phyloP scores from a whole-genome alignment of 2,113 vertebrate species.

The Saguinus midas region DNA sequence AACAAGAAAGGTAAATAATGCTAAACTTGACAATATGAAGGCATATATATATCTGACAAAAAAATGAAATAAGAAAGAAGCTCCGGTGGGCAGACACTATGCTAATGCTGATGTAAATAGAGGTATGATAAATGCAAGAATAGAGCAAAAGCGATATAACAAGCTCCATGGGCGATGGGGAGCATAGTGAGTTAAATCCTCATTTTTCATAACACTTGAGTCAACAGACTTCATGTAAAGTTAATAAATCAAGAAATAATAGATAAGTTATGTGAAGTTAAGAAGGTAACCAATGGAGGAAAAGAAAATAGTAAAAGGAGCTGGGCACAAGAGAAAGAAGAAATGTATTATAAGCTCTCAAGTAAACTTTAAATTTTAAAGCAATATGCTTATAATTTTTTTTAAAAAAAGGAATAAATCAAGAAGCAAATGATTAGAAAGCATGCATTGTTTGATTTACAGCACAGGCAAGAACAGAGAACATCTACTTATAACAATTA shows the following conservation, averaged over 20 bases:
- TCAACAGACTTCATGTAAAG: conserved; percentile 9
- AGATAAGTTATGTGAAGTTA: conserved; percentile 10
- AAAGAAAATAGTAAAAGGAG: conserved; percentile 14
- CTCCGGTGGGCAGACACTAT: not conserved
- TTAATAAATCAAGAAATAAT: conserved; percentile 53
- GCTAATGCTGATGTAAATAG: not conserved
- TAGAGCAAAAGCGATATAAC: not conserved
- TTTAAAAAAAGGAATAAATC: conserved; percentile 10
- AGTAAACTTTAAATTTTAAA: conserved; percentile 33
- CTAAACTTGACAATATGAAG: not conserved
- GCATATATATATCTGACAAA: not conserved
- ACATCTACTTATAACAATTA: conserved; percentile 41
- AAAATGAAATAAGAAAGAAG: conserved; percentile 18
- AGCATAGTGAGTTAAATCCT: conserved; percentile 26
- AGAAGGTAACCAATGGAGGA: not conserved
- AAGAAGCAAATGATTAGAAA: conserved; percentile 18
- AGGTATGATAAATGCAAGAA: not conserved
- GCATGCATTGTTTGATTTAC: conserved; percentile 46
- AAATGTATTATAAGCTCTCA: not conserved
- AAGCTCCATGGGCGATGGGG: not conserved
- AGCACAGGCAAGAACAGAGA: conserved; percentile 4
- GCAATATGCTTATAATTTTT: not conserved
- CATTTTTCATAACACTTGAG: not conserved
- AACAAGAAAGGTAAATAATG: not conserved
- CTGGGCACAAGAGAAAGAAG: not conserved